Evolutionary conservation across 2,888 invertebrate species (phyloP).

Genomic region (Polymixis lichenea): DNA sequence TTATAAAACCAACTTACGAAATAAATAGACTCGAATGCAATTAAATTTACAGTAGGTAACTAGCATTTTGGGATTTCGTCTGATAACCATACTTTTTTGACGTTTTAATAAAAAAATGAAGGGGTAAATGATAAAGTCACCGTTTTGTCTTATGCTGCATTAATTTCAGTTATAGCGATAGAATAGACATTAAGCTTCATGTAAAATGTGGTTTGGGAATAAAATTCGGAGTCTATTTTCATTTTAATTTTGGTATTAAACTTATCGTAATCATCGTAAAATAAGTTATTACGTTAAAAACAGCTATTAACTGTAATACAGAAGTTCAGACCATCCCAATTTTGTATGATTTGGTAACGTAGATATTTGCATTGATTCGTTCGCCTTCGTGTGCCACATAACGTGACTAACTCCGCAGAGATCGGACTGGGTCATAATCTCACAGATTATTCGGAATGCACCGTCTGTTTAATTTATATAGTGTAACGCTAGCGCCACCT

Average conservation of each 20-base stretch:
- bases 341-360: not conserved
- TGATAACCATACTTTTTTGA: too few relatives aligned
- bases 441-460: slow-evolving; percentile 3
- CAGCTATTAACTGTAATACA: too few relatives aligned
- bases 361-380: not conserved
- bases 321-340: not conserved
- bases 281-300: too few relatives aligned
- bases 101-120: too few relatives aligned
- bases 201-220: not conserved
- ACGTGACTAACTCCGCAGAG: not conserved
- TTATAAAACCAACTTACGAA: too few relatives aligned
- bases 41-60: too few relatives aligned
- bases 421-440: not conserved
- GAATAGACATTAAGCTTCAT: not conserved
- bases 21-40: too few relatives aligned
- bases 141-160: too few relatives aligned
- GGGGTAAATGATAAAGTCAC: too few relatives aligned
- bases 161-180: too few relatives aligned
- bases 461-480: slow-evolving; percentile 37
- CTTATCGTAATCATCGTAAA: too few relatives aligned
- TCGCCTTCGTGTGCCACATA: not conserved
- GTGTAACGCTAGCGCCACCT: slow-evolving; percentile 55
- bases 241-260: not conserved
- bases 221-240: not conserved
- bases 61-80: too few relatives aligned